Base-by-base conservation (phyloP, 2,113 vertebrate species). In the Pleuronectes platessa region DNA sequence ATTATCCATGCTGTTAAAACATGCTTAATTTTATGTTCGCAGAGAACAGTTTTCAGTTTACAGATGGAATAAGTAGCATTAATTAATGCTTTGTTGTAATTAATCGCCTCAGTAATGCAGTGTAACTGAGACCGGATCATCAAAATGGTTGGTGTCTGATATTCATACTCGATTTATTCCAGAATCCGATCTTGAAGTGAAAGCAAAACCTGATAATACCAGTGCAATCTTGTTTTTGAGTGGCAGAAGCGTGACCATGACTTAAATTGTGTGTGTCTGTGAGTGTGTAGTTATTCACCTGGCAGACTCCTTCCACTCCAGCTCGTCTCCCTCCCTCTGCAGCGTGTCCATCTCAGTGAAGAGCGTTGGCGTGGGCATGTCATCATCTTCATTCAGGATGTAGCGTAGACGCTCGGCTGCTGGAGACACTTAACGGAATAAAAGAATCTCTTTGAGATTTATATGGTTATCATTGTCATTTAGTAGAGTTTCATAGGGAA, bases 271-370 rank as follows among this genome's bases (percentile, higher is more conserved):
- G 49, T 31, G 24, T 62, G 66, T 55, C 1, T 49, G 20, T n/a
- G 8, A 10, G 51, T 54, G 67, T 78, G n/a, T n/a, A 11, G 20
- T 67, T 54, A 26, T 59, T 83, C 53, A 98, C 97, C 97, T 97
- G 92, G 97, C 97, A 0, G 97, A 96, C 79, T 99, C 98, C 79
- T 96, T 99, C 98, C 98, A 99, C 82, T 99, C 98, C 92, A 99
- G 94, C 78, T 99, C 97, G 1, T 97, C 97, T 0, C 97, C 97
- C 0, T 99, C 97, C 0, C 94, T 95, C 88, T 99, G 97, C 21
- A 99, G 91, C 0, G 97, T 99, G 94, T 99, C 98, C 97, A 99
- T 99, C 92, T 99, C 97, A 0, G 98, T 99, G 92, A 99, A 99
- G 8, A 99, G 95, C 0, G 97, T 97, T 9, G 97, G 98, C 4